Evolutionary conservation across 2,113 vertebrate species (phyloP).

Genomic region (Megaleporinus macrocephalus): DNA sequence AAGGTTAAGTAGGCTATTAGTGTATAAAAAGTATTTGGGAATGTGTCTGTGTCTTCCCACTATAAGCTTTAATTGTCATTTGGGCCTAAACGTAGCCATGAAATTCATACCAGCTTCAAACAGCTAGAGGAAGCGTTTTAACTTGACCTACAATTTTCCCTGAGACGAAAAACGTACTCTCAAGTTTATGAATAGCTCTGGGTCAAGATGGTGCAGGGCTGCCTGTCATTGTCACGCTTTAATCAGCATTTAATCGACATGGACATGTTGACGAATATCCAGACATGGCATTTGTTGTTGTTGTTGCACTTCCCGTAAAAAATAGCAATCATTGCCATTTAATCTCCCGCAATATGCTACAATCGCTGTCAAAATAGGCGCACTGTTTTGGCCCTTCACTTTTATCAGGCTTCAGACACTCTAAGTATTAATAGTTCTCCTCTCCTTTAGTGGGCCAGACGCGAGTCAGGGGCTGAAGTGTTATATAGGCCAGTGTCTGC

Average conservation of each 20-base stretch:
- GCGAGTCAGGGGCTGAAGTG: slow-evolving; percentile 38
- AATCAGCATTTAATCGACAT: slow-evolving; percentile 8
- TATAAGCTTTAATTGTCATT: neutral
- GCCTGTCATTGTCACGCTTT: neutral
- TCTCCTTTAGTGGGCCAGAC: slow-evolving; percentile 47
- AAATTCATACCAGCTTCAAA: neutral
- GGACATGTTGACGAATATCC: neutral
- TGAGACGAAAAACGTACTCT: neutral
- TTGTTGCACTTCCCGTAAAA: neutral
- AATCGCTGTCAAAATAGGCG: neutral
- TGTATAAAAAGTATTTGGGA: neutral
- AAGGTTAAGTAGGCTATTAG: neutral
- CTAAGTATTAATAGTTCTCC: slow-evolving; percentile 25
- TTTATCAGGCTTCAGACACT: slow-evolving; percentile 16
- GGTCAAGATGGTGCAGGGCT: neutral
- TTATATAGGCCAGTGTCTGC: slow-evolving; percentile 56
- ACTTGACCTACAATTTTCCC: neutral
- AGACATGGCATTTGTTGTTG: neutral
- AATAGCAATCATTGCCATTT: neutral
- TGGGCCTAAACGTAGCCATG: neutral
- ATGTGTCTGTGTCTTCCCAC: neutral
- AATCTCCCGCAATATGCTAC: neutral
- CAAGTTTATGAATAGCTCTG: neutral
- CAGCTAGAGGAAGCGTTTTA: neutral
- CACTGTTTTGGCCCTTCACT: neutral